A percentile compares a stretch with the other conserved stretches of the same genome.
Evolutionary conservation across 1,140 invertebrate genomes (phyloP).

Genomic region (Danaus plexippus): DNA sequence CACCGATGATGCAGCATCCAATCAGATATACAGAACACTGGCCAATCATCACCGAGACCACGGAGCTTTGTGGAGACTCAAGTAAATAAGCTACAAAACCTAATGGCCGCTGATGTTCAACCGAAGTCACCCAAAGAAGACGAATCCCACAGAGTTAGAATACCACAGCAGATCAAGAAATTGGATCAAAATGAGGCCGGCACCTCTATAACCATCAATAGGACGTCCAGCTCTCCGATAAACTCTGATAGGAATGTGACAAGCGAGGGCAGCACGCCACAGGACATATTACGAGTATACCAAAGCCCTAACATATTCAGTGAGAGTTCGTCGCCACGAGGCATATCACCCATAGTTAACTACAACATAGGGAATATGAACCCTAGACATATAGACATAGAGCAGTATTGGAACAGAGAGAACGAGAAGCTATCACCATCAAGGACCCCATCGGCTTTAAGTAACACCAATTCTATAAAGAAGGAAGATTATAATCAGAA

Average conservation of each 20-base stretch:
- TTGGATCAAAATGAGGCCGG: constrained; percentile 38
- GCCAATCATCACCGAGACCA: constrained; percentile 44
- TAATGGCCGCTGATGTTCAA: constrained; percentile 44
- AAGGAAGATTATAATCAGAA: constrained; percentile 64
- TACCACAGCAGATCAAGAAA: constrained; percentile 56
- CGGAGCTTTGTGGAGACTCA: constrained; percentile 66
- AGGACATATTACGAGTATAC: constrained; percentile 47
- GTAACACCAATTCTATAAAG: constrained; percentile 45
- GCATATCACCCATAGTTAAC: constrained; percentile 66
- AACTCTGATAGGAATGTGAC: constrained; percentile 27
- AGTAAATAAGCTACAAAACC: constrained; percentile 62
- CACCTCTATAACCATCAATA: constrained; percentile 37
- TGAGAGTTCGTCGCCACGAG: constrained; percentile 54
- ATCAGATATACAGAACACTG: constrained; percentile 36
- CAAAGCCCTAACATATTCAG: constrained; percentile 61
- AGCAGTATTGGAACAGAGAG: constrained; percentile 61
- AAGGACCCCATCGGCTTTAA: constrained; percentile 43
- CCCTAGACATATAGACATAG: constrained; percentile 67
- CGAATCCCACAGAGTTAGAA: constrained; percentile 51
- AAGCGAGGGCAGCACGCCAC: constrained; percentile 51
- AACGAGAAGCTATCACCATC: constrained; percentile 47
- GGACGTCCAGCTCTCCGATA: constrained; percentile 45
- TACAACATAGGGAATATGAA: constrained; percentile 71
- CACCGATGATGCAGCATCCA: constrained; percentile 29
- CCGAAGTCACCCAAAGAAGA: constrained; percentile 37